These are phyloP conservation scores for Philypnodon macrostomus DNA, from an alignment of 2,797 vertebrate genomes.

Conservation along the genomic window DNA sequence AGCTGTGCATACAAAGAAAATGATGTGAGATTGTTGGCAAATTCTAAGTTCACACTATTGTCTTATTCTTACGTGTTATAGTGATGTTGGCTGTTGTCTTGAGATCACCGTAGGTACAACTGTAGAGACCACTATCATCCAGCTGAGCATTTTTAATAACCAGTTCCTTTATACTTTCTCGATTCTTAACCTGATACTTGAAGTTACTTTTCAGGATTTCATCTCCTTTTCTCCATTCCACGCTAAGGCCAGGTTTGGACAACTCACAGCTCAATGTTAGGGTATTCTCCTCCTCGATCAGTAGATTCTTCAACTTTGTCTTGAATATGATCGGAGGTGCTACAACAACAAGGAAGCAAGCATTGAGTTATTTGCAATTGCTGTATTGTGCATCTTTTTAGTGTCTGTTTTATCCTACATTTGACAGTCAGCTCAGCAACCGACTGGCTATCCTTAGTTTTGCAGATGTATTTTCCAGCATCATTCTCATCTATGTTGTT, in stretches of 20 bases:
- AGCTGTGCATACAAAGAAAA: slow-evolving; percentile 37
- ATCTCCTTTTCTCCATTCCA: slow-evolving; percentile 87
- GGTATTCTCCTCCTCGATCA: slow-evolving; percentile 79
- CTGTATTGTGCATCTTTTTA: neutral
- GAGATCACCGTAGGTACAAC: slow-evolving; percentile 80
- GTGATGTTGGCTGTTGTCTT: slow-evolving; percentile 81
- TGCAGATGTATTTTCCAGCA: slow-evolving; percentile 87
- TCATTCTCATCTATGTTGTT: slow-evolving; percentile 80
- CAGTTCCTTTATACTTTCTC: slow-evolving; percentile 77
- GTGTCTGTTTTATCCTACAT: slow-evolving; percentile 67
- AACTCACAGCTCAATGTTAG: slow-evolving; percentile 82
- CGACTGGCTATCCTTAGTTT: slow-evolving; percentile 81
- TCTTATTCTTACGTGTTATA: slow-evolving; percentile 80
- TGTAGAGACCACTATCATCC: slow-evolving; percentile 86
- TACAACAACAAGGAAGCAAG: slow-evolving; percentile 28
- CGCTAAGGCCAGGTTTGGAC: slow-evolving; percentile 74
- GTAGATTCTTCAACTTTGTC: slow-evolving; percentile 76
- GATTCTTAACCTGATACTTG: slow-evolving; percentile 83
- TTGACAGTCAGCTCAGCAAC: slow-evolving; percentile 80
- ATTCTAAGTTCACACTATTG: neutral
- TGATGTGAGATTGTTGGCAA: neutral
- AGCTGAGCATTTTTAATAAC: slow-evolving; percentile 78
- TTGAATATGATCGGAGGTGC: slow-evolving; percentile 79
- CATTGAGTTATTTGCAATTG: no score
- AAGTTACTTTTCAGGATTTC: slow-evolving; percentile 73